Evolutionary conservation across 2,888 invertebrate species (phyloP), one percentile per base, ranked within the genome.

Genomic region (Tigriopus californicus): DNA sequence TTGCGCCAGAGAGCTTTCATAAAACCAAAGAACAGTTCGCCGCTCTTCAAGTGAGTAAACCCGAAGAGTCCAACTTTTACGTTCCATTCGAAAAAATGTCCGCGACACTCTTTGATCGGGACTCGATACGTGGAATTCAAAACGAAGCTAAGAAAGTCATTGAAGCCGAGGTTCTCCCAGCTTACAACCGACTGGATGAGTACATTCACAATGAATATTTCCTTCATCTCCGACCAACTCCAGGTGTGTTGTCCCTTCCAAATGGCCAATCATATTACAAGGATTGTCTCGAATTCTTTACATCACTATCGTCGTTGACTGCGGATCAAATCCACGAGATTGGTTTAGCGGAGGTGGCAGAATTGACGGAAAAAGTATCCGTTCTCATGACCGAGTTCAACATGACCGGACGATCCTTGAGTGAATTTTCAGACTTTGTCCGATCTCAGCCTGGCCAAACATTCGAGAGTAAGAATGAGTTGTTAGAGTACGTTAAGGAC

Each of bases 241-340:
- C 2, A 65, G 68, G 11, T 64, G 41, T 54, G 18, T 54, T 67
- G 20, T 65, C 67, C 12, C 62, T 68, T 5, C 64, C 65, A 3
- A 63, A 66, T 33, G 71, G 71, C 1, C 58, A 58, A 25, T 67
- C 66, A 5, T 67, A 64, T 58, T 71, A 71, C 64, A 58, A 63
- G 25, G 46, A 18, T n/a, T 20, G 67, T 41, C 65, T 71, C 20
- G 66, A 67, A 33, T 70, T 66, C 65, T 69, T 71, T 62, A 65
- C 70, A 8, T 67, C 68, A 0, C 60, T 66, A 10, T 61, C 64
- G 44, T 44, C 20, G 10, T 62, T 67, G 61, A 66, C 67, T 0
- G 65, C 70, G 0, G 65, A 66, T 48, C 65, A 69, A 58, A 68
- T 71, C 13, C 70, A 71, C 60, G 59, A 67, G 11, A 63, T 67